A percentile compares a stretch with the other conserved stretches of the same genome.
These are phyloP conservation scores for Zapornia atra DNA, from an alignment of 2,113 vertebrate genomes.

Conservation along the genomic window DNA sequence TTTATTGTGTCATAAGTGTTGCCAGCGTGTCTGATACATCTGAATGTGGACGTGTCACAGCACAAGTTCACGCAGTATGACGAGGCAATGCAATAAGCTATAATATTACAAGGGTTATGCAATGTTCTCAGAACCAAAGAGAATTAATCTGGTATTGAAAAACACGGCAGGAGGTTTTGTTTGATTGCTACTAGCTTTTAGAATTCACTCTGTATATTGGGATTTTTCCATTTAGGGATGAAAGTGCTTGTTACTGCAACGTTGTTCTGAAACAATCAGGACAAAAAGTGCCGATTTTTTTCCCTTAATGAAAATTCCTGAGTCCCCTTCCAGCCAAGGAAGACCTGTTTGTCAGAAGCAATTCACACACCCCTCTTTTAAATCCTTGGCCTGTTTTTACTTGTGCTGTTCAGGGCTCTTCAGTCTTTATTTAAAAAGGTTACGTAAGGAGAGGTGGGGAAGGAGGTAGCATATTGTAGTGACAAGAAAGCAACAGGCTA, in stretches of 20 bases:
- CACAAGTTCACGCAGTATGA: conserved; percentile 34
- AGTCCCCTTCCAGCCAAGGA: conserved; percentile 40
- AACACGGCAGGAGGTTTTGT: neutral
- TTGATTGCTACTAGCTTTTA: neutral
- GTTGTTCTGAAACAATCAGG: neutral
- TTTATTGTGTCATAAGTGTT: conserved; percentile 58
- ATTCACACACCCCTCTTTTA: conserved; percentile 56
- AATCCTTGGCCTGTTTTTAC: conserved; percentile 62
- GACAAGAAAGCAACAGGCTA: conserved; percentile 42
- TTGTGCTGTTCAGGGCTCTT: conserved; percentile 58
- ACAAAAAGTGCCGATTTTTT: neutral
- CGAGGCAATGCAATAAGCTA: neutral
- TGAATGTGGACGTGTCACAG: conserved; percentile 53
- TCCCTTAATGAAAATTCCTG: neutral
- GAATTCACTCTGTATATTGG: neutral
- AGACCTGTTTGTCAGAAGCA: conserved; percentile 53
- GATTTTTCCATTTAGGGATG: neutral
- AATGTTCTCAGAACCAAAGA: conserved; percentile 18
- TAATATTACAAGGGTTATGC: conserved; percentile 29
- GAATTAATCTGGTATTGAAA: conserved; percentile 3
- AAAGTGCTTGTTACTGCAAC: neutral
- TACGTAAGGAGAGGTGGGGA: conserved; percentile 46
- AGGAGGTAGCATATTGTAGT: conserved; percentile 21
- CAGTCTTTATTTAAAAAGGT: conserved; percentile 57
- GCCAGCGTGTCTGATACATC: conserved; percentile 53